Percentiles rank a stretch among this genome's conserved stretches.
Evolutionary conservation across 2,797 vertebrate species (phyloP).

Genomic region (Orientallactaga sibirica): DNA sequence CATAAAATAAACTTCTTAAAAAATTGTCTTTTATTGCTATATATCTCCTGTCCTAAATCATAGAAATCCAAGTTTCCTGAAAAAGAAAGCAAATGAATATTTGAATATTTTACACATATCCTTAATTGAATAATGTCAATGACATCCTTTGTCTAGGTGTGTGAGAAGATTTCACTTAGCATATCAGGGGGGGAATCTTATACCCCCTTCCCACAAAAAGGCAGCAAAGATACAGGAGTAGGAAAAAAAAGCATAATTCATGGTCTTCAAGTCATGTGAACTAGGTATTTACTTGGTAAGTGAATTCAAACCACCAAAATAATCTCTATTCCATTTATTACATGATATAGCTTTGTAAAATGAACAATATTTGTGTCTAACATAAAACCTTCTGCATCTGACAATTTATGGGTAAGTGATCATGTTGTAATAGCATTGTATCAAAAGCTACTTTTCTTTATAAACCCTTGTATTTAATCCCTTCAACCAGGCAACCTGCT

Average conservation of each 20-base stretch:
- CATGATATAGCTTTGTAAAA: slow-evolving; percentile 87
- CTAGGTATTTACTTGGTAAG: slow-evolving; percentile 74
- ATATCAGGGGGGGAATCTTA: slow-evolving; percentile 24
- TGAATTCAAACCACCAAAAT: slow-evolving; percentile 73
- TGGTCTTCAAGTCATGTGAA: slow-evolving; percentile 68
- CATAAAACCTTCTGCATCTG: slow-evolving; percentile 86
- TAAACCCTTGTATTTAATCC: slow-evolving; percentile 92
- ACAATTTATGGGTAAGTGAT: slow-evolving; percentile 90
- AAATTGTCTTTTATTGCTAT: slow-evolving; percentile 12
- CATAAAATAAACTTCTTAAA: background rate
- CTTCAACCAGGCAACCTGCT: slow-evolving; percentile 85
- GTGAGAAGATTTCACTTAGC: slow-evolving; percentile 33
- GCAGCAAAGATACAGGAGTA: background rate
- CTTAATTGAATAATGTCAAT: background rate
- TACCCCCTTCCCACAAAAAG: background rate
- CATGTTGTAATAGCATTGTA: slow-evolving; percentile 90
- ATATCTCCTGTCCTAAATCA: background rate
- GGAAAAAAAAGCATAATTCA: background rate
- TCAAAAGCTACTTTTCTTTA: slow-evolving; percentile 90
- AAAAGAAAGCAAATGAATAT: background rate
- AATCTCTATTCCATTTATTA: slow-evolving; percentile 84
- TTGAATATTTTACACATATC: background rate
- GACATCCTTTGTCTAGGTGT: slow-evolving; percentile 34
- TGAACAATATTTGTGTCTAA: slow-evolving; percentile 87
- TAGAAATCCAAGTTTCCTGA: background rate